Percentiles rank a stretch among this genome's conserved stretches.
These are phyloP conservation scores for Protomyctophum bolini DNA, from an alignment of 2,113 vertebrate genomes.

Conservation along the genomic window DNA sequence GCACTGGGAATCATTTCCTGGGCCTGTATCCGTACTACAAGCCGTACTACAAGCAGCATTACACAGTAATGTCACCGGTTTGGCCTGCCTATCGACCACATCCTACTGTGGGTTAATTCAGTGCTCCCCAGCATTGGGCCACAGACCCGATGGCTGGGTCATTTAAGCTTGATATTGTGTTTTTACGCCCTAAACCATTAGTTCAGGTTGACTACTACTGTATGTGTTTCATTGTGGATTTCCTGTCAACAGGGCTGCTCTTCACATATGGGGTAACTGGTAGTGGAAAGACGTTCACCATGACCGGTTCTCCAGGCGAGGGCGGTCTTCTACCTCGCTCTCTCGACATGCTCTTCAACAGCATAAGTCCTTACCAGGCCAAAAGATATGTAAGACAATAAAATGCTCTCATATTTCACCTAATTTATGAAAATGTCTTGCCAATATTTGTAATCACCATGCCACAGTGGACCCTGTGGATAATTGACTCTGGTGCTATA, in stretches of 20 bases:
- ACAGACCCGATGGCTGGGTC: no score
- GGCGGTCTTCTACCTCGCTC: conserved; percentile 93
- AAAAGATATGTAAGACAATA: conserved; percentile 87
- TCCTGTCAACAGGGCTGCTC: conserved; percentile 83
- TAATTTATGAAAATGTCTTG: no score
- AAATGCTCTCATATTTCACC: background rate
- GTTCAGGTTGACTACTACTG: background rate
- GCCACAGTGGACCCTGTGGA: background rate
- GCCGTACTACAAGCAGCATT: no score
- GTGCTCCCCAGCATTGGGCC: no score
- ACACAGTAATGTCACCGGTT: no score
- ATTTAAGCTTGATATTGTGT: no score
- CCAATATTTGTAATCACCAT: no score
- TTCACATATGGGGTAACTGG: conserved; percentile 97
- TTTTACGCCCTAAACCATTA: background rate
- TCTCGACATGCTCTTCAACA: conserved; percentile 96
- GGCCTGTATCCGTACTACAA: no score
- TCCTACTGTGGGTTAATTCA: no score
- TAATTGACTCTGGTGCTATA: background rate
- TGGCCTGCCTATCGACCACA: no score
- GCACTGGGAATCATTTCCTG: no score
- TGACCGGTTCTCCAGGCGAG: conserved; percentile 92
- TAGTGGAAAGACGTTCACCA: conserved; percentile 96
- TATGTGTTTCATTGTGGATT: background rate
- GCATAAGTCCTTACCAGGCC: conserved; percentile 88